Percentiles rank a stretch among this genome's conserved stretches.
Evolutionary conservation across 1,140 invertebrate genomes (phyloP).

Genomic region (Rhyacophila brunnea): DNA sequence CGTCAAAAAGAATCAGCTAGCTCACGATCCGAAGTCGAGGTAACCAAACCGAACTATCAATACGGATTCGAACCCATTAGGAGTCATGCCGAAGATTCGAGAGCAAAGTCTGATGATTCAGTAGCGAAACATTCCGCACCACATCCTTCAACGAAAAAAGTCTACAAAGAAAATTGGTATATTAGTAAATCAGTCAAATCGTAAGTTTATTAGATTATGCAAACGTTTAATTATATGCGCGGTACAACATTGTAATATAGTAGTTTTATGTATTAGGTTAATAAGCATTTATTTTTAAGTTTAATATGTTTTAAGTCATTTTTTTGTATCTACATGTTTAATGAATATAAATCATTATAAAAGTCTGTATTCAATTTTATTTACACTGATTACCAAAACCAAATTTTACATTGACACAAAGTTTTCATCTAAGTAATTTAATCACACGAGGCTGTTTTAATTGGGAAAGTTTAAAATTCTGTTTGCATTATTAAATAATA

Average conservation of each 20-base stretch:
- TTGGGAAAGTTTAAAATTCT: too few species aligned
- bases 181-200: constrained; percentile 42
- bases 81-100: constrained; percentile 38
- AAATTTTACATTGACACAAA: too few species aligned
- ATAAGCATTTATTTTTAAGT: too few species aligned
- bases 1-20: constrained; percentile 5
- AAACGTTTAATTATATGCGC: too few species aligned
- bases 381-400: too few species aligned
- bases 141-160: constrained; percentile 44
- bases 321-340: too few species aligned
- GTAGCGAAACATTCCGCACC: constrained; percentile 43
- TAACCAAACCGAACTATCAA: constrained; percentile 50
- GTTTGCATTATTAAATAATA: too few species aligned
- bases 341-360: too few species aligned
- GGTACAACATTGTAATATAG: constrained; percentile 4
- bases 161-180: constrained; percentile 51
- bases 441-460: too few species aligned
- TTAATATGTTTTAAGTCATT: not conserved
- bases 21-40: constrained; percentile 30
- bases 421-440: too few species aligned
- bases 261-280: constrained; percentile 2
- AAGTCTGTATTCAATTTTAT: too few species aligned
- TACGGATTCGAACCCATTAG: constrained; percentile 50
- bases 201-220: too few species aligned
- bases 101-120: constrained; percentile 45